These are phyloP conservation scores for Chaitophorus viminalis DNA, from an alignment of 2,888 invertebrate genomes.

Conservation along the genomic window DNA sequence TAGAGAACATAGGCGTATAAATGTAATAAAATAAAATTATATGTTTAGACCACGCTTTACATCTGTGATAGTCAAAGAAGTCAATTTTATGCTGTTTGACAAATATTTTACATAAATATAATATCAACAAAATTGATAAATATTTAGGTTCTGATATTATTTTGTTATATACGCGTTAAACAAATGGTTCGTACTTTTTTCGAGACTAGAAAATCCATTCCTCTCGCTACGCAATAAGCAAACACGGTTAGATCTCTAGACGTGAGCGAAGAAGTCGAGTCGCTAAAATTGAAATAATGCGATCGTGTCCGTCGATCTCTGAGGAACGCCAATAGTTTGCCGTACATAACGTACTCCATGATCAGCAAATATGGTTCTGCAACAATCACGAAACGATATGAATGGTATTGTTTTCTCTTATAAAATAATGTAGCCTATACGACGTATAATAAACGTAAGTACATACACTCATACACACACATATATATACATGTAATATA, in stretches of 20 bases:
- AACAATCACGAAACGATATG: conserved; percentile 64
- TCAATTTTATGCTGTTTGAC: neutral
- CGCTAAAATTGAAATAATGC: conserved; percentile 74
- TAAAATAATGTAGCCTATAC: neutral
- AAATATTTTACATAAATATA: neutral
- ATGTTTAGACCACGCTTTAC: too few relatives aligned
- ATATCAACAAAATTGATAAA: too few relatives aligned
- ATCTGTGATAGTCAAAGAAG: neutral
- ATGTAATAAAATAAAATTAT: too few relatives aligned
- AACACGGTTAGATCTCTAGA: conserved; percentile 82
- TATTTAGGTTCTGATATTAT: neutral
- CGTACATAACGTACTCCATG: conserved; percentile 88
- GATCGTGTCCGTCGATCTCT: conserved; percentile 73
- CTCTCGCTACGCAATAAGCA: conserved; percentile 83
- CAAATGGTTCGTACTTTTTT: conserved; percentile 74
- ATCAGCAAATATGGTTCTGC: conserved; percentile 85
- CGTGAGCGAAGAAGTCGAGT: conserved; percentile 74
- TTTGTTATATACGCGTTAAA: neutral
- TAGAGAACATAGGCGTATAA: neutral
- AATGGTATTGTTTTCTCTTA: neutral
- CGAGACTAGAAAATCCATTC: conserved; percentile 85
- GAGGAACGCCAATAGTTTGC: conserved; percentile 80
- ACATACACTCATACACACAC: neutral
- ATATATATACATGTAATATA: neutral
- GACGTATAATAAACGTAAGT: neutral